Percentiles rank a stretch among this genome's conserved stretches.
phyloP scores from a whole-genome alignment of 2,888 invertebrate species.

The Gnatocerus cornutus region DNA sequence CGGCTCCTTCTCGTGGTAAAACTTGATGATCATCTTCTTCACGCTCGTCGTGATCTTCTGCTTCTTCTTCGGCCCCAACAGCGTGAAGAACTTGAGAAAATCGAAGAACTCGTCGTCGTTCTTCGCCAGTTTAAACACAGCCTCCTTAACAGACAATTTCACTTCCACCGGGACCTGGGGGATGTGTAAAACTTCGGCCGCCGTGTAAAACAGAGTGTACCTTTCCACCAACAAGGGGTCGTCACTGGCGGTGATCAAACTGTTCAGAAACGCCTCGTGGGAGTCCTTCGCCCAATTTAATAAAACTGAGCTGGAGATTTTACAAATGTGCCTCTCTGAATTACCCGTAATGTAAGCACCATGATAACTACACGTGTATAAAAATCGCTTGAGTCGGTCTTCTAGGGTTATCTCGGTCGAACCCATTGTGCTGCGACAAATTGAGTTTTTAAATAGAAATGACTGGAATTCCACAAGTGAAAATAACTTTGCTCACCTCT shows the following conservation, averaged over 20 bases:
- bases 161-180: constrained; percentile 46
- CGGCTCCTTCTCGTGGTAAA: constrained; percentile 79
- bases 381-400: constrained; percentile 60
- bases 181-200: constrained; percentile 54
- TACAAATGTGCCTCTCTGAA: constrained; percentile 57
- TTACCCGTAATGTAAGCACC: constrained; percentile 62
- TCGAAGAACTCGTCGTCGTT: constrained; percentile 73
- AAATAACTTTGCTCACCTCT: neutral
- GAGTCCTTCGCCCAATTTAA: constrained; percentile 33
- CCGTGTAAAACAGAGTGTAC: constrained; percentile 59
- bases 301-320: neutral
- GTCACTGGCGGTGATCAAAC: constrained; percentile 56
- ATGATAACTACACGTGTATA: constrained; percentile 60
- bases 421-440: constrained; percentile 20
- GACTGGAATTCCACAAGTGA: neutral
- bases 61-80: constrained; percentile 37
- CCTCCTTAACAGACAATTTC: constrained; percentile 53
- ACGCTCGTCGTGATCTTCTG: constrained; percentile 65
- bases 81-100: constrained; percentile 63
- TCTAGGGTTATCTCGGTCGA: neutral
- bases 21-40: constrained; percentile 76
- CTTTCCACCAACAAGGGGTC: constrained; percentile 58
- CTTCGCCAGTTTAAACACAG: constrained; percentile 73
- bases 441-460: neutral
- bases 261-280: constrained; percentile 54